Conservation (phyloP, 2,113 vertebrate species). For the Solenodon paradoxus region DNA sequence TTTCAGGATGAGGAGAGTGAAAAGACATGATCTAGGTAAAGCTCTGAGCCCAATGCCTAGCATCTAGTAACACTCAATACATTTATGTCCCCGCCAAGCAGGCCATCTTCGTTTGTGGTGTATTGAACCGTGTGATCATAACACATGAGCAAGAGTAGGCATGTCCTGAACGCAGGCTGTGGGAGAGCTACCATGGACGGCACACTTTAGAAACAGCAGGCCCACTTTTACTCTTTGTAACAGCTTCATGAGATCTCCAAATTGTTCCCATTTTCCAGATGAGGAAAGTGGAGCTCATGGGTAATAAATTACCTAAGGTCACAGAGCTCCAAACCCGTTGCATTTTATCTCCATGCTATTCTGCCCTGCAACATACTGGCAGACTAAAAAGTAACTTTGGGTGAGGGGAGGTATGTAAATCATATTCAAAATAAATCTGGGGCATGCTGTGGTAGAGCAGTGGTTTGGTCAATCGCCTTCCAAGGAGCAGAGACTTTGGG, state of each 20-base stretch:
- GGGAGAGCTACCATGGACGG: rapidly evolving
- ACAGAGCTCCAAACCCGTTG: neutral
- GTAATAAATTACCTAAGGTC: neutral
- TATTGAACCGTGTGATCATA: neutral
- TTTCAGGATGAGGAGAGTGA: neutral
- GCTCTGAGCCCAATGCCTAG: neutral
- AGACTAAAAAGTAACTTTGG: neutral
- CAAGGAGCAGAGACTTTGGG: too few species aligned
- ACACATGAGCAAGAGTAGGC: too few species aligned
- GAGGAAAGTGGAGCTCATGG: neutral
- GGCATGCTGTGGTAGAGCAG: too few species aligned
- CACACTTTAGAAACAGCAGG: neutral
- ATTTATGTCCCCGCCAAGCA: neutral
- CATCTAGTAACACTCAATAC: neutral
- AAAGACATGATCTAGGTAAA: neutral
- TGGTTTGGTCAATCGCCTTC: too few species aligned
- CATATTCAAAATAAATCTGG: too few species aligned
- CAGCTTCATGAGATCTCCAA: neutral
- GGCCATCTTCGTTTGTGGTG: neutral
- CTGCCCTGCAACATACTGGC: neutral
- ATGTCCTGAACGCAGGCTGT: rapidly evolving
- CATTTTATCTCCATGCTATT: neutral
- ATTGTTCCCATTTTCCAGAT: neutral
- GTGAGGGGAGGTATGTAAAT: neutral
- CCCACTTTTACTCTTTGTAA: neutral